These are phyloP conservation scores for Progne subis DNA, from an alignment of 2,113 vertebrate species.

Conservation along the genomic window DNA sequence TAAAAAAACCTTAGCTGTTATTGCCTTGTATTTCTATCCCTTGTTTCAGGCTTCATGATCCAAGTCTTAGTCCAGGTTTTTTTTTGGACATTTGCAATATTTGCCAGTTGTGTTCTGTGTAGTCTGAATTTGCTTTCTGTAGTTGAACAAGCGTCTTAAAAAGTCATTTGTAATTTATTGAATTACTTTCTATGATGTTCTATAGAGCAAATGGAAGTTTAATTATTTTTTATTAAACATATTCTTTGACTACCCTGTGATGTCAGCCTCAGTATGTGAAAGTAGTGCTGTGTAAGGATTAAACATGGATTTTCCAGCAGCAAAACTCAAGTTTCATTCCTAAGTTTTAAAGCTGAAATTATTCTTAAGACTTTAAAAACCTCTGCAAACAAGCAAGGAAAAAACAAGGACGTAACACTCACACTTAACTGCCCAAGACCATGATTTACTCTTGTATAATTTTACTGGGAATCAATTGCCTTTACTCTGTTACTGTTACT, in stretches of 20 bases:
- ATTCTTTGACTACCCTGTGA: conserved; percentile 98
- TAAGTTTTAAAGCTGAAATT: neutral
- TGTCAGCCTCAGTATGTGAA: conserved; percentile 79
- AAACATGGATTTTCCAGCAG: neutral
- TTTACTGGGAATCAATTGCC: neutral
- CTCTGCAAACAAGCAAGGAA: neutral
- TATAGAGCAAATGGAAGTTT: conserved; percentile 99
- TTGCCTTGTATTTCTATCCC: conserved; percentile 86
- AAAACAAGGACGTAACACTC: neutral
- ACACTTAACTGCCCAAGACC: too few species aligned
- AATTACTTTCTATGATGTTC: conserved; percentile 99
- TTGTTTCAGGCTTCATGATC: conserved; percentile 88
- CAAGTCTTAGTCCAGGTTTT: conserved; percentile 87
- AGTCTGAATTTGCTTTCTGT: conserved; percentile 97
- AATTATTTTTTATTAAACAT: conserved; percentile 99
- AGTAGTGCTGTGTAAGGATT: conserved; percentile 27
- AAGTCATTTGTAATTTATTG: conserved; percentile 99
- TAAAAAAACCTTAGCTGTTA: conserved; percentile 86
- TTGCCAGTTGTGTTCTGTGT: conserved; percentile 99
- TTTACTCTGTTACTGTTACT: neutral
- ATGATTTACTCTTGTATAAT: neutral
- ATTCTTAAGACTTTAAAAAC: neutral
- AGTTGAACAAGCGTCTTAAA: conserved; percentile 96
- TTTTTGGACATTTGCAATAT: conserved; percentile 96
- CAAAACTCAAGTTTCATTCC: neutral